Percentiles rank a stretch among this genome's conserved stretches.
These are phyloP conservation scores for Zophobas morio DNA, from an alignment of 1,140 invertebrate genomes.

Conservation along the genomic window DNA sequence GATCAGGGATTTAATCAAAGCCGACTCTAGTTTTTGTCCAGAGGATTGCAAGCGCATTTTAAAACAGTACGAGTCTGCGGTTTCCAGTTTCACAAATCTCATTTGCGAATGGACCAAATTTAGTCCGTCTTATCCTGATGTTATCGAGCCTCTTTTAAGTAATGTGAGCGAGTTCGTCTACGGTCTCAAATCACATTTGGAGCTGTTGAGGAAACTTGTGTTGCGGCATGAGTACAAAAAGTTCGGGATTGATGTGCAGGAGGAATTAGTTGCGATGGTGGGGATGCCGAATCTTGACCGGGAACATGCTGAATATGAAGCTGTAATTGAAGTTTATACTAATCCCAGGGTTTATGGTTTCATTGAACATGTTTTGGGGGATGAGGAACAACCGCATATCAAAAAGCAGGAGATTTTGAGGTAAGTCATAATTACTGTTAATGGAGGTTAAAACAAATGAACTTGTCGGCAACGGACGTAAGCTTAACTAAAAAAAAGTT, in stretches of 20 bases:
- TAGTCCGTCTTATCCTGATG: slow-evolving; percentile 76
- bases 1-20: slow-evolving; percentile 29
- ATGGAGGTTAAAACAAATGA: slow-evolving; percentile 17
- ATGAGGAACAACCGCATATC: slow-evolving; percentile 53
- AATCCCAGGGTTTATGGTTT: slow-evolving; percentile 65
- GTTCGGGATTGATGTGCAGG: slow-evolving; percentile 52
- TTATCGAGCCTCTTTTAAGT: slow-evolving; percentile 74
- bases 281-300: slow-evolving; percentile 68
- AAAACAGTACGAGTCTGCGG: slow-evolving; percentile 51
- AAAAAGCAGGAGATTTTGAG: slow-evolving; percentile 64
- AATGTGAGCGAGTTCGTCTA: slow-evolving; percentile 75
- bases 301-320: slow-evolving; percentile 65
- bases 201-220: slow-evolving; percentile 66
- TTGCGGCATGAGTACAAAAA: slow-evolving; percentile 49
- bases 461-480: background rate
- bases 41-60: slow-evolving; percentile 5
- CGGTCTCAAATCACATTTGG: slow-evolving; percentile 71
- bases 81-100: slow-evolving; percentile 57
- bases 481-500: background rate
- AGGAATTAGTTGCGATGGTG: slow-evolving; percentile 67
- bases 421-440: slow-evolving; percentile 51
- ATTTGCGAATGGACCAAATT: slow-evolving; percentile 72
- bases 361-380: slow-evolving; percentile 48
- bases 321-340: slow-evolving; percentile 68
- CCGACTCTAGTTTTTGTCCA: background rate